These are phyloP conservation scores for Mus spicilegus DNA, from an alignment of 2,113 vertebrate genomes.

Conservation along the genomic window DNA sequence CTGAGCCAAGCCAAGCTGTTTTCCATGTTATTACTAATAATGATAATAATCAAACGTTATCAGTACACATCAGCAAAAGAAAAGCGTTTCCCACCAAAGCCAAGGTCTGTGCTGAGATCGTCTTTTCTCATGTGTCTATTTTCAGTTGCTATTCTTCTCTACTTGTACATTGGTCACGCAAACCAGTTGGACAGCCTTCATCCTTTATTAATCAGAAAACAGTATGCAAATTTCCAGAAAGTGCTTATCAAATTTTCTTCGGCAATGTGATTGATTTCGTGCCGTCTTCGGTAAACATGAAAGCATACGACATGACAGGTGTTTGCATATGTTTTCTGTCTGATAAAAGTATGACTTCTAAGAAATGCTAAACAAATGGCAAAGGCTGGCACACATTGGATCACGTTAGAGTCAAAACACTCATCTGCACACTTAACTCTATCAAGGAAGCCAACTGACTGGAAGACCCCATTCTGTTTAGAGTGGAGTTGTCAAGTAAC, in stretches of 20 bases:
- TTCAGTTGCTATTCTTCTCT: slow-evolving; percentile 26
- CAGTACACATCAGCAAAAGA: neutral
- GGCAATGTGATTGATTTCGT: slow-evolving; percentile 68
- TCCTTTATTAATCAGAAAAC: slow-evolving; percentile 74
- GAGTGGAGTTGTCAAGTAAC: neutral
- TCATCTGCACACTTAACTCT: neutral
- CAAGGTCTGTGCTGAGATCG: slow-evolving; percentile 29
- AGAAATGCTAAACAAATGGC: slow-evolving; percentile 19
- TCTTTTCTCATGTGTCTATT: slow-evolving; percentile 27
- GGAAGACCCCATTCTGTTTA: neutral
- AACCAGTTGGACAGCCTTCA: slow-evolving; percentile 11
- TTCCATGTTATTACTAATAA: slow-evolving; percentile 19
- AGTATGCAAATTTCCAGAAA: slow-evolving; percentile 68
- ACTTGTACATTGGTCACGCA: slow-evolving; percentile 43
- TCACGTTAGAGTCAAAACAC: neutral
- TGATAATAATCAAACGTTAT: neutral
- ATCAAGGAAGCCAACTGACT: neutral
- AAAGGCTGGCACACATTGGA: neutral
- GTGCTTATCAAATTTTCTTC: slow-evolving; percentile 66
- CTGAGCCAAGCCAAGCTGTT: slow-evolving; percentile 50
- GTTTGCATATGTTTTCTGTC: slow-evolving; percentile 61
- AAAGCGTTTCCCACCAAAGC: slow-evolving; percentile 38
- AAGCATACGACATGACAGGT: slow-evolving; percentile 54
- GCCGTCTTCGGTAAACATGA: slow-evolving; percentile 66
- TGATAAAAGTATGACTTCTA: slow-evolving; percentile 66